Conservation (phyloP, 2,113 vertebrate species). For the Xyrauchen texanus region DNA sequence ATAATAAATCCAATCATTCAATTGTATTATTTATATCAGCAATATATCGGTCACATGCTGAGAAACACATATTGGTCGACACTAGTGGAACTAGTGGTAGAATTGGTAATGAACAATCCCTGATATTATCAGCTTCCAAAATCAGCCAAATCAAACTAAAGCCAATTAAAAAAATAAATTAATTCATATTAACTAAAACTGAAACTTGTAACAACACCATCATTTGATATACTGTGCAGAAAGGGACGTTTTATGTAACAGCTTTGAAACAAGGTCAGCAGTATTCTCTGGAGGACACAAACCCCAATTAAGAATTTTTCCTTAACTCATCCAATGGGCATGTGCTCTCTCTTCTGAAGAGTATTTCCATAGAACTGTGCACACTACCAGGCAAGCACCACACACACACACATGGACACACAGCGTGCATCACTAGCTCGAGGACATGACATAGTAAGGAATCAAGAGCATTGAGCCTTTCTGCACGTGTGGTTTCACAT, state of each 20-base stretch:
- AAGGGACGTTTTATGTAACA: not conserved
- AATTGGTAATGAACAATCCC: too few species aligned
- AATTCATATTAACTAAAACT: too few species aligned
- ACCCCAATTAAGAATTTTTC: not conserved
- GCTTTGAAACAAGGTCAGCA: slow-evolving; percentile 9
- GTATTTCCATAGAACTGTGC: not conserved
- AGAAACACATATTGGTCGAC: too few species aligned
- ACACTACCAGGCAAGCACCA: not conserved
- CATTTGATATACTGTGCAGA: not conserved
- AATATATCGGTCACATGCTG: too few species aligned
- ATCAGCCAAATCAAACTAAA: too few species aligned
- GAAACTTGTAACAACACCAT: not conserved
- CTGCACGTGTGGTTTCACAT: slow-evolving; percentile 23
- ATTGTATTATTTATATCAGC: too few species aligned
- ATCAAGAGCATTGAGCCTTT: not conserved
- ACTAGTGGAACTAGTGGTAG: too few species aligned
- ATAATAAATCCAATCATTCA: too few species aligned
- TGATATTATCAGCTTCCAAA: too few species aligned
- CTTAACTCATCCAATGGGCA: not conserved
- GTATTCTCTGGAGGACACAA: not conserved
- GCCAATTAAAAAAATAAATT: too few species aligned
- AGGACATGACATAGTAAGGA: not conserved
- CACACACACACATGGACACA: not conserved
- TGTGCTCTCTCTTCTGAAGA: not conserved
- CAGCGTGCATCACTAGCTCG: not conserved